Evolutionary conservation across 2,888 invertebrate species (phyloP).

Genomic region (Lasioglossum zephyrum): DNA sequence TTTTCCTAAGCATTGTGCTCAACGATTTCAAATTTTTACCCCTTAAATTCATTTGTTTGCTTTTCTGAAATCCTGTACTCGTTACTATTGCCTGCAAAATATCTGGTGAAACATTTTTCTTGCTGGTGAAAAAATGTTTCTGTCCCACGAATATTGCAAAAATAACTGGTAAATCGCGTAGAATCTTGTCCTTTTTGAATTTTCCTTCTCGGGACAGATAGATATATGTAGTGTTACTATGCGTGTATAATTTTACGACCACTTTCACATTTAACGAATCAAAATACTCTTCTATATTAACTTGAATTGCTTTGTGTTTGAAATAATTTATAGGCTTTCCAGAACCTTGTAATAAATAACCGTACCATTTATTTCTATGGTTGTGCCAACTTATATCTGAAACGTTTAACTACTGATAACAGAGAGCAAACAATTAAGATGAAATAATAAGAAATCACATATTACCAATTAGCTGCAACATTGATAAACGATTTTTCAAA

Average conservation of each 20-base stretch:
- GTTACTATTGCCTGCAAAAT: conserved; percentile 61
- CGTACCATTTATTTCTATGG: conserved; percentile 74
- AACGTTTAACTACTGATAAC: conserved; percentile 28
- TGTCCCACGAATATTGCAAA: conserved; percentile 75
- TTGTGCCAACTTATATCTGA: conserved; percentile 78
- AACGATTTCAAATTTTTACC: conserved; percentile 78
- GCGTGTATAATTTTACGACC: conserved; percentile 60
- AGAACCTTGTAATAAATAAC: conserved; percentile 63
- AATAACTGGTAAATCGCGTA: conserved; percentile 44
- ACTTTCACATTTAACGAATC: conserved; percentile 56
- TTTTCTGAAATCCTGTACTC: conserved; percentile 66
- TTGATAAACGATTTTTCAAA: conserved; percentile 70
- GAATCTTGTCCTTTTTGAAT: conserved; percentile 19
- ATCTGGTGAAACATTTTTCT: conserved; percentile 56
- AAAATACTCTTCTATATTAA: conserved; percentile 64
- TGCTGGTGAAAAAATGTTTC: conserved; percentile 76
- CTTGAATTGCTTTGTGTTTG: conserved; percentile 59
- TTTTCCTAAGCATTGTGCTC: conserved; percentile 68
- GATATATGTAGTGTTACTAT: conserved; percentile 72
- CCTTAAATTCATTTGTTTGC: conserved; percentile 69
- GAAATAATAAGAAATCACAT: background rate
- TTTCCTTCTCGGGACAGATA: conserved; percentile 61
- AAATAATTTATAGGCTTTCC: conserved; percentile 18
- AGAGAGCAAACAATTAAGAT: background rate
- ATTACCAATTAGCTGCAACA: conserved; percentile 76